Percentiles rank a stretch among this genome's conserved stretches.
phyloP scores from a whole-genome alignment of 2,113 vertebrate species.

The Hippoglossus stenolepis region DNA sequence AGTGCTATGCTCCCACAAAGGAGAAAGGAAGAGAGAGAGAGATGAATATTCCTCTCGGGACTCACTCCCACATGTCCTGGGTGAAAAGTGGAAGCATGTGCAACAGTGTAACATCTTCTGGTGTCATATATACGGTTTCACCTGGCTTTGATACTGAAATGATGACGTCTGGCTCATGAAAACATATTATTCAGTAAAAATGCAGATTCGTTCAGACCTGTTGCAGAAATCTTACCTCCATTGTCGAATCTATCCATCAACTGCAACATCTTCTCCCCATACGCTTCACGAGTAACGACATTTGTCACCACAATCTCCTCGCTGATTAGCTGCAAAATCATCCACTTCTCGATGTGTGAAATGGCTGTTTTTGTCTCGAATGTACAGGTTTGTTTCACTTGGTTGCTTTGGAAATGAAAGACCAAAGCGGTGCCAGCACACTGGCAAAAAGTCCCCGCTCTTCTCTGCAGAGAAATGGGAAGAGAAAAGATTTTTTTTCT shows the following conservation, averaged over 20 bases:
- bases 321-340: slow-evolving; percentile 60
- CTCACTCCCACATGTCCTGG: slow-evolving; percentile 7
- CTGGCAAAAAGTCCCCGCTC: slow-evolving; percentile 40
- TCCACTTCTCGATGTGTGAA: slow-evolving; percentile 40
- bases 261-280: slow-evolving; percentile 13
- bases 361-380: slow-evolving; percentile 53
- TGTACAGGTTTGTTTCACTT: slow-evolving; percentile 65
- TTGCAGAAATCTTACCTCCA: slow-evolving; percentile 1
- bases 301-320: slow-evolving; percentile 37
- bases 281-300: slow-evolving; percentile 18
- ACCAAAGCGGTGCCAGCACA: slow-evolving; percentile 48
- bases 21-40: not conserved
- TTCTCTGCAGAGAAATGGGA: slow-evolving; percentile 62
- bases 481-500: slow-evolving; percentile 64
- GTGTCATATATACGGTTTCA: slow-evolving; percentile 15
- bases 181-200: slow-evolving; percentile 3
- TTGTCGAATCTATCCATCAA: slow-evolving; percentile 38
- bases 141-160: not conserved
- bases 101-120: slow-evolving; percentile 14
- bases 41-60: slow-evolving; percentile 22
- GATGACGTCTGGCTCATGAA: slow-evolving; percentile 8
- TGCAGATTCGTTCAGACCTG: slow-evolving; percentile 32
- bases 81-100: slow-evolving; percentile 16
- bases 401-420: slow-evolving; percentile 65
- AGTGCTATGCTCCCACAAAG: not conserved